Percentiles rank a stretch among this genome's conserved stretches.
These are phyloP conservation scores for Puffinus mauretanicus DNA, from an alignment of 2,113 vertebrate genomes.

Conservation along the genomic window DNA sequence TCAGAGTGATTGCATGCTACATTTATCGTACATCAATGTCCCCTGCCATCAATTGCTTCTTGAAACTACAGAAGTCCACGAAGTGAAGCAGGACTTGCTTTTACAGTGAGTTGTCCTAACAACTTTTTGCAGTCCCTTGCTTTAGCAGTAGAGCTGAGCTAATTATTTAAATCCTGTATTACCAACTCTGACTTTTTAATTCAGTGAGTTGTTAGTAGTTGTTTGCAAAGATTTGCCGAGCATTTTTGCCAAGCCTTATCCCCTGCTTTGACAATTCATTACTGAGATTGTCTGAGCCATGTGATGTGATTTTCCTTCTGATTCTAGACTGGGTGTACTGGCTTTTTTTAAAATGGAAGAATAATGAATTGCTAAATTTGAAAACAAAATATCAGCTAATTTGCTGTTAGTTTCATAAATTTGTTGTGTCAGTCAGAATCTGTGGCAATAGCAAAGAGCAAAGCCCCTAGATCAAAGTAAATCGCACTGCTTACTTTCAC, in stretches of 20 bases:
- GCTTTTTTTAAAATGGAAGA: background rate
- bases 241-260: background rate
- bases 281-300: background rate
- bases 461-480: background rate
- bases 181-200: background rate
- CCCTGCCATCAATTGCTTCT: slow-evolving; percentile 10
- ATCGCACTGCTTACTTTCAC: background rate
- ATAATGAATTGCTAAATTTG: background rate
- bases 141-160: background rate
- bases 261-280: background rate
- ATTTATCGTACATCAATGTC: slow-evolving; percentile 59
- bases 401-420: background rate
- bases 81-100: background rate
- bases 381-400: background rate
- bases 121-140: background rate
- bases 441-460: background rate
- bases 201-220: background rate
- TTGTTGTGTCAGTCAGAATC: background rate
- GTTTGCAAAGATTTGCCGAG: background rate
- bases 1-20: slow-evolving; percentile 64
- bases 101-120: background rate
- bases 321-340: background rate
- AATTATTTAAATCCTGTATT: background rate
- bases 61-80: background rate
- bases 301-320: background rate